Conservation (phyloP, 2,888 invertebrate species). For the Mayetiola destructor region DNA sequence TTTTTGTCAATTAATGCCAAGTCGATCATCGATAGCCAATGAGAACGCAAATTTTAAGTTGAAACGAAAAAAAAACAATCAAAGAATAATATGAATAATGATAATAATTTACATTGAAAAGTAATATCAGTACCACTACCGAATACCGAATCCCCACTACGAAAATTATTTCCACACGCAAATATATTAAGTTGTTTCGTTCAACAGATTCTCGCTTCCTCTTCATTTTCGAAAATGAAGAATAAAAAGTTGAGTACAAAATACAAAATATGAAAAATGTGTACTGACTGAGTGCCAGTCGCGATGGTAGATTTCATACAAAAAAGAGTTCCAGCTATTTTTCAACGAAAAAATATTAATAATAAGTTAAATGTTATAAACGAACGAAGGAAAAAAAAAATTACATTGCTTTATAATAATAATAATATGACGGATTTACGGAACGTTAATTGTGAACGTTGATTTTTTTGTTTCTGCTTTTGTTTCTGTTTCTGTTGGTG, state of each 20-base stretch:
- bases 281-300: neutral
- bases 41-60: no score
- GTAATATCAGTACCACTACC: no score
- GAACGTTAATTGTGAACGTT: slow-evolving; percentile 14
- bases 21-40: no score
- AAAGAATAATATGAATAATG: no score
- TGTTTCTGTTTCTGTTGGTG: neutral
- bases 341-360: neutral
- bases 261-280: neutral
- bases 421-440: slow-evolving; percentile 15
- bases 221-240: neutral
- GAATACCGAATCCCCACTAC: no score
- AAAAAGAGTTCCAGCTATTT: no score
- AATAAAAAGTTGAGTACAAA: neutral
- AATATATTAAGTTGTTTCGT: slow-evolving; percentile 10
- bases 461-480: neutral
- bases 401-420: slow-evolving; percentile 5
- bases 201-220: neutral
- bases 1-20: no score
- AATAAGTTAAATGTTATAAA: neutral
- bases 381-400: neutral
- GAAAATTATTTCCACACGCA: slow-evolving; percentile 8
- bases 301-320: slow-evolving; percentile 4
- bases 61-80: no score
- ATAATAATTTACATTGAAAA: no score